Evolutionary conservation across 1,140 invertebrate genomes (phyloP).

Genomic region (Melipona quadrifasciata): DNA sequence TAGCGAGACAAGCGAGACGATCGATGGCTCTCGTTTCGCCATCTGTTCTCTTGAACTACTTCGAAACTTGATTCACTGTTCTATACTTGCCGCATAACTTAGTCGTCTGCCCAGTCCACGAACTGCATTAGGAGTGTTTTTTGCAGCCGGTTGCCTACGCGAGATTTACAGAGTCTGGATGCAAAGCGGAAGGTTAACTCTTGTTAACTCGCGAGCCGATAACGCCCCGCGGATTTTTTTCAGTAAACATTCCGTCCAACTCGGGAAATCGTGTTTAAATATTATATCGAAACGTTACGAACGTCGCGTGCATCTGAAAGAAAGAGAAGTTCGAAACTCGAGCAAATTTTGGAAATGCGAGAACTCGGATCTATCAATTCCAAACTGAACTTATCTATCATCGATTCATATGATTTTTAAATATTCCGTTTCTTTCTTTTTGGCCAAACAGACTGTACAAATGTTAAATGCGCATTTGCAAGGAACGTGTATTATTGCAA

Average conservation of each 20-base stretch:
- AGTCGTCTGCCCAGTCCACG: conserved; percentile 27
- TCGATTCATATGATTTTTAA: no score
- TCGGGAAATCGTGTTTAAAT: no score
- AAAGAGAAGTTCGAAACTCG: background rate
- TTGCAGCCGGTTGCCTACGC: conserved; percentile 27
- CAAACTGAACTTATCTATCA: no score
- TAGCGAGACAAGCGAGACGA: conserved; percentile 53
- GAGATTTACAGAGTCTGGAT: conserved; percentile 29
- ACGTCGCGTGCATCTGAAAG: no score
- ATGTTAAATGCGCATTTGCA: background rate
- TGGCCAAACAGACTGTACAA: background rate
- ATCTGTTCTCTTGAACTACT: conserved; percentile 60
- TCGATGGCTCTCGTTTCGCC: conserved; percentile 62
- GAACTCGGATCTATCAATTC: no score
- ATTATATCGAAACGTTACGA: background rate
- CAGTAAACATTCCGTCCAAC: no score
- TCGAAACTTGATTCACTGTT: conserved; percentile 57
- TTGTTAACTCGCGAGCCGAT: conserved; percentile 4
- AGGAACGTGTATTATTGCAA: background rate
- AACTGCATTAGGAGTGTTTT: conserved; percentile 55
- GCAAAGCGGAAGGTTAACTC: conserved; percentile 5
- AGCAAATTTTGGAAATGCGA: no score
- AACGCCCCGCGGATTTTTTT: background rate
- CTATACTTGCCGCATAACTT: conserved; percentile 59
- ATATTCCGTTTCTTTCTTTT: no score